Base-by-base conservation (phyloP, 2,113 vertebrate species). In the Tinamus guttatus region DNA sequence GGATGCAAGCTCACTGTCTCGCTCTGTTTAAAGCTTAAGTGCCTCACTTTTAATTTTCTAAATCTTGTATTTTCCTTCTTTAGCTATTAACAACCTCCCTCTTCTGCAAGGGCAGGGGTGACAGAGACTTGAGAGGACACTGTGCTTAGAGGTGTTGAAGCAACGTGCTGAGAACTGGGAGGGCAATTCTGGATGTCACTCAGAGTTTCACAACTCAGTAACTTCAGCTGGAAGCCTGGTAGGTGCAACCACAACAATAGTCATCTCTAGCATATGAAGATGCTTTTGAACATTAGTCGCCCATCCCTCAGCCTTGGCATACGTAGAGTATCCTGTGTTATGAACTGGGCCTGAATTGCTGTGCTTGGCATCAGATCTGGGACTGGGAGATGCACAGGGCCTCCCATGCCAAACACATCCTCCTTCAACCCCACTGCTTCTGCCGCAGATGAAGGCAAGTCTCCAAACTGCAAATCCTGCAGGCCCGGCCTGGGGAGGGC, bases 241-340 rank as follows among this genome's bases (percentile, higher is more conserved):
- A 71, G 62, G 34, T 80, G 40, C 64, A 91, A 74, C 43, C 47
- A 65, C 88, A 59, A 5, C 19, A 93, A 63, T 81, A 79, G 91
- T 69, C 79, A 89, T 65, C 27, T 83, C 80, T 63, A 75, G 77
- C 67, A 78, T 81, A 38, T 3, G 21, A 20, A 43, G 47, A 65
- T 73, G 86, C 80, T 68, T 83, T 75, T 51, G 62, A 85, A 69
- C 80, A 54, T 62, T 38, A 45, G 13, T 19, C 30, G 41, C 36
- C 82, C 51, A 38, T 82, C 82, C 64, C 41, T 79, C 89, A 74
- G 68, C 52, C 58, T 90, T 88, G 63, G 59, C 65, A 34, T 2
- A 32, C n/a, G 4, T 43, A 18, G 27, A 81, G 30, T 30, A 32
- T 67, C 8, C 34, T 64, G 74, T 63, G 40, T 47, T 10, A 15